These are phyloP conservation scores for Thumatha senex DNA, from an alignment of 2,888 invertebrate genomes.

Conservation along the genomic window DNA sequence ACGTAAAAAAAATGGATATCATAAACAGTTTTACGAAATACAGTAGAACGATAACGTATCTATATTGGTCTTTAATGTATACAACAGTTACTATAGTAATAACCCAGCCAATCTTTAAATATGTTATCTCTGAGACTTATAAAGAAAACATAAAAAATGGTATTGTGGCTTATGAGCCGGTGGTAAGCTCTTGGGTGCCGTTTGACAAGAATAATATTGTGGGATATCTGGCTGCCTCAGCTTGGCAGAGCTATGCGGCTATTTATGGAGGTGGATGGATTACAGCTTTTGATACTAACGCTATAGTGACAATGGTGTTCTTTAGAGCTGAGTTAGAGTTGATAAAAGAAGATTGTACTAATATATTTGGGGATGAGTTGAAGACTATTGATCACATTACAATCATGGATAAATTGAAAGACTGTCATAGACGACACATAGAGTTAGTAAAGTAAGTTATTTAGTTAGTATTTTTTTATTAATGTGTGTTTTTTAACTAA, in stretches of 20 bases:
- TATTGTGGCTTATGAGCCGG: conserved; percentile 55
- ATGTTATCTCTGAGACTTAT: conserved; percentile 49
- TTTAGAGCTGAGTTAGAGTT: conserved; percentile 65
- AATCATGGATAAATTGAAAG: conserved; percentile 45
- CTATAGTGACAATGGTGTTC: conserved; percentile 73
- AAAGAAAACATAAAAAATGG: conserved; percentile 57
- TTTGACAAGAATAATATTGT: conserved; percentile 56
- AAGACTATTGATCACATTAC: conserved; percentile 26
- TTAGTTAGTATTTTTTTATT: neutral
- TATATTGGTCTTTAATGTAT: conserved; percentile 67
- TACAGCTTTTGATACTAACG: conserved; percentile 68
- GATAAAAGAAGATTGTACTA: conserved; percentile 52
- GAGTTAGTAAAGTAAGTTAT: conserved; percentile 64
- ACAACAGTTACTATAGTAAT: conserved; percentile 63
- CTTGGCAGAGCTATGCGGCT: conserved; percentile 62
- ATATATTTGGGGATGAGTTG: conserved; percentile 53
- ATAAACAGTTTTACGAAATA: conserved; percentile 57
- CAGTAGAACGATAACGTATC: conserved; percentile 63
- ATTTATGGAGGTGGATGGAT: conserved; percentile 73
- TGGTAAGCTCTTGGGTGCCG: conserved; percentile 73
- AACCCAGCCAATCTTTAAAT: conserved; percentile 59
- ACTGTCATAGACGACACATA: conserved; percentile 61
- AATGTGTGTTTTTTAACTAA: too few species aligned
- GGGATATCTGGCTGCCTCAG: conserved; percentile 59
- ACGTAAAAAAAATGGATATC: conserved; percentile 40